Base-by-base conservation (phyloP, 2,888 invertebrate genomes). In the Parapristionchus giblindavisi region DNA sequence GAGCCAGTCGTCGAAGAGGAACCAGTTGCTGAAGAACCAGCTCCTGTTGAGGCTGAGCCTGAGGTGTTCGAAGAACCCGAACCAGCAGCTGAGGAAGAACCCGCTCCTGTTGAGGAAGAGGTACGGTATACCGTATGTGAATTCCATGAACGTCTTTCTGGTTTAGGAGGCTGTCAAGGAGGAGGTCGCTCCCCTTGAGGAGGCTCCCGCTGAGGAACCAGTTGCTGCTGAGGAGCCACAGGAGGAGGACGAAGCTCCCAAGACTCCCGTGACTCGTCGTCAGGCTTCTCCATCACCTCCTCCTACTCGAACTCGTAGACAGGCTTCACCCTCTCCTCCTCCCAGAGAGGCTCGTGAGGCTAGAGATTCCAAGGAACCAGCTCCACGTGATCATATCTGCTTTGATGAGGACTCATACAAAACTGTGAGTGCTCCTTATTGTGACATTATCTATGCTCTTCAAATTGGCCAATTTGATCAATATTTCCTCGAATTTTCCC, bases 221-320 rank as follows among this genome's bases (percentile, higher is more conserved):
- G 76, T 71, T 51, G 70, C 65, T 11, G 76, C 75, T 29, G 81
- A 75, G 71, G 78, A 79, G 70, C 65, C 77, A 29, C 75, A 36
- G 63, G 56, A 79, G 52, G 80, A 76, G 32, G 73, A 43, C 5
- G 56, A 56, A 14, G 66, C 56, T 1, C 68, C 48, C 52, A 68
- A 68, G n/a, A 73, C 75, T 24, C 78, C 75, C 29, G 75, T 75
- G 27, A 73, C 79, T 29, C 71, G 76, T 75, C 80, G 75, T 61
- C 77, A 68, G 68, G 70, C 80, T 6, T 80, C 81, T 17, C 79
- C 82, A 63, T 83, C 81, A 52, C 83, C 85, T 66, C 81, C 82
- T 70, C 83, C 84, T 38, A 73, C 77, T 29, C 79, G 80, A 38
- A 78, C 83, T 32, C 83, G 84, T 24, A 80, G 73, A 40, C 75